Percentiles rank a stretch among this genome's conserved stretches.
Conservation (phyloP, 2,888 invertebrate species). For the Cataglyphis altisquamis region DNA sequence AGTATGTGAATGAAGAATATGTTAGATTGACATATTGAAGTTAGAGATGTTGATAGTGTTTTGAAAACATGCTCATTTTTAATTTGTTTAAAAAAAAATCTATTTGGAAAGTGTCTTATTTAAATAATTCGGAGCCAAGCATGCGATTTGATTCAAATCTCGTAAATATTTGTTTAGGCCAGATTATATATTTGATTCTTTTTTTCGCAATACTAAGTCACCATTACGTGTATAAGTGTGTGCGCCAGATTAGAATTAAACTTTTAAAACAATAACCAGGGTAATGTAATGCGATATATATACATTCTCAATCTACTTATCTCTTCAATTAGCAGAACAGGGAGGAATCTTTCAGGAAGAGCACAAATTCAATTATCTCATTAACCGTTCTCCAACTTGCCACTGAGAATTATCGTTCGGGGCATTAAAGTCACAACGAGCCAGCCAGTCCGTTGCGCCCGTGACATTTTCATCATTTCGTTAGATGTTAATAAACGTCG, state of each 20-base stretch:
- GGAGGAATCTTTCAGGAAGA: conserved; percentile 24
- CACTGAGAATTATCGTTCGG: conserved; percentile 45
- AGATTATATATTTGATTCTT: too few relatives aligned
- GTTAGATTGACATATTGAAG: not conserved
- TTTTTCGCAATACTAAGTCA: not conserved
- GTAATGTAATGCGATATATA: conserved; percentile 8
- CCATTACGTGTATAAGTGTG: not conserved
- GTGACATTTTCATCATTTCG: conserved; percentile 51
- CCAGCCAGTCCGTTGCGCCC: conserved; percentile 45
- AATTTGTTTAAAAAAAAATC: not conserved
- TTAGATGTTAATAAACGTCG: conserved; percentile 51
- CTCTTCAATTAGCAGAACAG: conserved; percentile 37
- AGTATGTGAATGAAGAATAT: not conserved
- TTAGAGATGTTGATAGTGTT: not conserved
- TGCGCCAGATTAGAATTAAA: not conserved
- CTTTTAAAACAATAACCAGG: conserved; percentile 11
- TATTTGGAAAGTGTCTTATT: not conserved
- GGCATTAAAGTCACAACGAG: conserved; percentile 45
- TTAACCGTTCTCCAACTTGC: conserved; percentile 48
- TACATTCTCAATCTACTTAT: conserved; percentile 15
- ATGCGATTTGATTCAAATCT: not conserved
- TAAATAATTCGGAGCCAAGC: not conserved
- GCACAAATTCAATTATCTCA: conserved; percentile 38
- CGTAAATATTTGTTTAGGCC: not conserved
- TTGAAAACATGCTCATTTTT: not conserved